Evolutionary conservation across 2,113 vertebrate genomes (phyloP), one percentile per base, ranked within the genome.

Genomic region (Grus americana): DNA sequence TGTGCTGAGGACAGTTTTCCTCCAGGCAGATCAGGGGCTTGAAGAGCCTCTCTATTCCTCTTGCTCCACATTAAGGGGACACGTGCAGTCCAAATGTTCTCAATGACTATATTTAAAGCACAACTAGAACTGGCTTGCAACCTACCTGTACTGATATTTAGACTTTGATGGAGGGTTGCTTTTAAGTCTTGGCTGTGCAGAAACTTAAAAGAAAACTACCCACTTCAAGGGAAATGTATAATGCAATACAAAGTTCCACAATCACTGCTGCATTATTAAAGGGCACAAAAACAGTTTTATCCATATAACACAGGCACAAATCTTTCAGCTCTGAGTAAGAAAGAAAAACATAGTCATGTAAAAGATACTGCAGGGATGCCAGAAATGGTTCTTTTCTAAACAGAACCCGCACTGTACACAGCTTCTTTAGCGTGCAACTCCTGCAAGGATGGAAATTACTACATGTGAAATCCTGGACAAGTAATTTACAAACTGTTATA

Each of bases 331-430:
- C 49, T n/a, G 27, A 82, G 26, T 59, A 74, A 81, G 61, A 71
- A 89, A 72, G 19, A 70, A 83, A 93, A 82, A 38, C 21, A n/a
- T 8, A 9, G n/a, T 57, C 34, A 65, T 15, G 21, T 71, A 42
- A 92, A 81, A 91, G 30, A 58, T 61, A 86, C 62, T 83, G 40
- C 47, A 74, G 40, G 42, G 34, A 86, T 92, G 65, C 14, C 70
- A 95, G 66, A 73, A 84, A 79, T 4, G 14, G 38, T 66, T 78
- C n/a, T 82, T 73, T 73, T 34, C 76, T 73, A 49, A 92, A 79
- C 0, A 0, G 54, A 70, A 82, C 24, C 18, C 1, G 0, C n/a
- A 50, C 50, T 17, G 7, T 29, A 70, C 0, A 0, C 19, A 18
- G 40, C 4, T 59, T 62, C 42, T 75, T 84, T 11, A 80, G 34